Evolutionary conservation across 2,888 invertebrate genomes (phyloP).

Genomic region (Zele albiditarsus): DNA sequence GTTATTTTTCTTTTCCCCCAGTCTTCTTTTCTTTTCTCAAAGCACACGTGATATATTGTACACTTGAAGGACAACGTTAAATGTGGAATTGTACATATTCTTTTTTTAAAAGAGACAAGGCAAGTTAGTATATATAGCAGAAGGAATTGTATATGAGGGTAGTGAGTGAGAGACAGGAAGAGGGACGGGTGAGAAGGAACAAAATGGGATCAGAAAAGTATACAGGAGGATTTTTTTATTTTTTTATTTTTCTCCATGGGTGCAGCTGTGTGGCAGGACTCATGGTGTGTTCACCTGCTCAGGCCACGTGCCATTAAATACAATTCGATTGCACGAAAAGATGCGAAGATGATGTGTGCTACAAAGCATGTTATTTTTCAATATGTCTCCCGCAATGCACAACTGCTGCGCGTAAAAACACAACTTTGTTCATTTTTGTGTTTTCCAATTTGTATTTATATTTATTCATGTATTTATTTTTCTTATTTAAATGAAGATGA

Average conservation of each 20-base stretch:
- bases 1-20: conserved; percentile 13
- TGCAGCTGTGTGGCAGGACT: conserved; percentile 21
- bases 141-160: conserved; percentile 21
- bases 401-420: conserved; percentile 14
- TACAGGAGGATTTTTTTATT: neutral
- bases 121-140: conserved; percentile 11
- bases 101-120: neutral
- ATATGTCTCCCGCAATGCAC: conserved; percentile 8
- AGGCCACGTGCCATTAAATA: conserved; percentile 34
- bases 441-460: neutral
- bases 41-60: neutral
- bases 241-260: conserved; percentile 14
- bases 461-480: neutral
- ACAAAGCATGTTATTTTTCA: neutral
- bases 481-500: too few relatives aligned
- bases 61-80: neutral
- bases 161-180: conserved; percentile 22
- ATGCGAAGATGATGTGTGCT: neutral
- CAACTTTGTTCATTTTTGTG: neutral
- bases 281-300: conserved; percentile 29
- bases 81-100: neutral
- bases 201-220: conserved; percentile 36
- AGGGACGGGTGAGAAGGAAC: conserved; percentile 17
- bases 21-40: neutral
- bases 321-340: conserved; percentile 15